These are phyloP conservation scores for Notodonta ziczac DNA, from an alignment of 2,888 invertebrate species.

Conservation along the genomic window DNA sequence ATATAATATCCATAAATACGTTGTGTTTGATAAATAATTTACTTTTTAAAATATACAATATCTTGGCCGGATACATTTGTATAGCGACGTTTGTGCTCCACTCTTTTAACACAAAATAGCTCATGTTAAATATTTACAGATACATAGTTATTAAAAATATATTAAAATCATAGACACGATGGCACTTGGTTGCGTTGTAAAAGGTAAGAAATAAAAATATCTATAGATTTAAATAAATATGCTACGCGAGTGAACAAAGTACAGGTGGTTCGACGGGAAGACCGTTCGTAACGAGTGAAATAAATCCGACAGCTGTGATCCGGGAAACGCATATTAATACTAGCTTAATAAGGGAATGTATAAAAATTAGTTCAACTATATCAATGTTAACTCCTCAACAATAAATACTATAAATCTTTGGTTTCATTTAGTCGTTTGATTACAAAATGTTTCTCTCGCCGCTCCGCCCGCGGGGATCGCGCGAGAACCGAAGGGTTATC, in stretches of 20 bases:
- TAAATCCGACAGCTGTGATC: conserved; percentile 10
- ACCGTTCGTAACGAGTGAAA: conserved; percentile 3
- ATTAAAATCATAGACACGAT: conserved; percentile 77
- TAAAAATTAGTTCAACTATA: conserved; percentile 76
- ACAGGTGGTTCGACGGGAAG: neutral
- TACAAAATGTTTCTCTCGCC: conserved; percentile 54
- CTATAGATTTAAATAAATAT: conserved; percentile 49
- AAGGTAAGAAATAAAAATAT: conserved; percentile 55
- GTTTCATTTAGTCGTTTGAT: conserved; percentile 78
- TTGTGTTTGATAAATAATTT: conserved; percentile 39
- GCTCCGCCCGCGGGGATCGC: conserved; percentile 13
- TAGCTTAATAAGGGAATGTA: conserved; percentile 65
- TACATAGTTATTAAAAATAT: conserved; percentile 66
- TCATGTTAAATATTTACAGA: conserved; percentile 70
- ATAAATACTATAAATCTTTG: conserved; percentile 83
- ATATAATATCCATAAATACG: conserved; percentile 49
- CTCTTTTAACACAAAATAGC: conserved; percentile 65
- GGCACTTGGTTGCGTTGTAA: conserved; percentile 81
- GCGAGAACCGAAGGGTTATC: conserved; percentile 38
- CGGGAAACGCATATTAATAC: conserved; percentile 37
- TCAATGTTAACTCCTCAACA: conserved; percentile 74
- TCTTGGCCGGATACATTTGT: conserved; percentile 72
- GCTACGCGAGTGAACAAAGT: conserved; percentile 24
- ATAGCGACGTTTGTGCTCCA: conserved; percentile 55
- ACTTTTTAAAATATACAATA: conserved; percentile 28